Conservation (phyloP, 2,888 invertebrate species). For the Sphaerophoria taeniata region DNA sequence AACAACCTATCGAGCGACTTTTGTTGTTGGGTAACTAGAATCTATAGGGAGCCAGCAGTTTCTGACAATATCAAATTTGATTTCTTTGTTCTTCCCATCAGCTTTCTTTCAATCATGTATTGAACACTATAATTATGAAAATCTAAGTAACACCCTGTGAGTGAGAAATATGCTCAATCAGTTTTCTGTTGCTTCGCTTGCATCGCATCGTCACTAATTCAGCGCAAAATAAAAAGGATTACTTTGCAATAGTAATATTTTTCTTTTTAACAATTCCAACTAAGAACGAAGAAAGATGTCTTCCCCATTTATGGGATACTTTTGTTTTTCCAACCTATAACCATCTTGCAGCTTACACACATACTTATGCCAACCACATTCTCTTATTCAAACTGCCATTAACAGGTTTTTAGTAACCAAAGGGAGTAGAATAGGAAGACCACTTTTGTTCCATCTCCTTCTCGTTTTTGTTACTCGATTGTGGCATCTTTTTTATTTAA, state of each 20-base stretch:
- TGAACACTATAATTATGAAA: neutral
- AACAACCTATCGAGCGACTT: conserved; percentile 29
- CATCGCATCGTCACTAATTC: conserved; percentile 30
- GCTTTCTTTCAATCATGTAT: too few relatives aligned
- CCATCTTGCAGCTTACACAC: conserved; percentile 13
- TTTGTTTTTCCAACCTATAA: conserved; percentile 54
- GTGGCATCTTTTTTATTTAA: conserved; percentile 35
- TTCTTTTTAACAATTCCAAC: conserved; percentile 4
- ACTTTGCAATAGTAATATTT: conserved; percentile 35
- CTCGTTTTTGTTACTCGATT: neutral
- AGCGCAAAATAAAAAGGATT: conserved; percentile 41
- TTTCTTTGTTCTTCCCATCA: neutral
- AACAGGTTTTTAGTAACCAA: conserved; percentile 35
- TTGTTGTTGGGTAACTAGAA: neutral
- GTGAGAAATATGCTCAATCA: conserved; percentile 8
- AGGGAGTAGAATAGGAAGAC: conserved; percentile 19
- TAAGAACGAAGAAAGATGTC: conserved; percentile 19
- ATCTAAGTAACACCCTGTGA: too few relatives aligned
- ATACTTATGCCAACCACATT: neutral
- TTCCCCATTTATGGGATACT: conserved; percentile 49
- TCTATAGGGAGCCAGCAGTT: neutral
- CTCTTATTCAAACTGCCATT: conserved; percentile 46
- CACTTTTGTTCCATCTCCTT: conserved; percentile 12
- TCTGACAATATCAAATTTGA: neutral
- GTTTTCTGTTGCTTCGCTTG: conserved; percentile 40